A percentile compares a stretch with the other conserved stretches of the same genome.
Conservation (phyloP, 2,797 vertebrate genomes). For the Oreochromis mossambicus region DNA sequence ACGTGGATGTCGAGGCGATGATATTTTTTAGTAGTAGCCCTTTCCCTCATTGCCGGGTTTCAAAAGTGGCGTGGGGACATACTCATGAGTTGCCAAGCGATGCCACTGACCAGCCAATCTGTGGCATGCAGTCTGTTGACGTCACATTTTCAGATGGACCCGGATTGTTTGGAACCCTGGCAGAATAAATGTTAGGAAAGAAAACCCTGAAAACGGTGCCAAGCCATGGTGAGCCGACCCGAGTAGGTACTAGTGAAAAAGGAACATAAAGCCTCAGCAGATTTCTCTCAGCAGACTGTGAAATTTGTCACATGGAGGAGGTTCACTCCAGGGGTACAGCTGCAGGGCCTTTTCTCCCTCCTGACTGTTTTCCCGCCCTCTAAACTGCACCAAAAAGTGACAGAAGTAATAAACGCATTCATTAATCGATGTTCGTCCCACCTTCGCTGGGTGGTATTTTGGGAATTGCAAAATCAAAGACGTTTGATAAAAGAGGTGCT, state of each 20-base stretch:
- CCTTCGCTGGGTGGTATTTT: slow-evolving; percentile 28
- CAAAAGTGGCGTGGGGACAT: background rate
- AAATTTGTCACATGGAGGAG: slow-evolving; percentile 66
- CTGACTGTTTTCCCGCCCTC: slow-evolving; percentile 37
- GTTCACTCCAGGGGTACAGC: slow-evolving; percentile 51
- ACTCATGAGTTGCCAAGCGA: background rate
- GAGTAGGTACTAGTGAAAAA: background rate
- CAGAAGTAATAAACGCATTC: slow-evolving; percentile 36
- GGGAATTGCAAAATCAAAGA: slow-evolving; percentile 33
- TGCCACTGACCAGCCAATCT: fast-evolving
- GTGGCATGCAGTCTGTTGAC: background rate
- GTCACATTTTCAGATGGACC: background rate
- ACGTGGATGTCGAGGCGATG: no score
- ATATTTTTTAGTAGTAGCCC: background rate
- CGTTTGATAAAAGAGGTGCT: slow-evolving; percentile 19
- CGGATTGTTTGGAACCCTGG: background rate
- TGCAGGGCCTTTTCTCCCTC: slow-evolving; percentile 23
- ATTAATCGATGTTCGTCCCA: slow-evolving; percentile 39
- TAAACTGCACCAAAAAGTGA: slow-evolving; percentile 49
- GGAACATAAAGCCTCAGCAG: slow-evolving; percentile 58
- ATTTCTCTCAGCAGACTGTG: slow-evolving; percentile 63
- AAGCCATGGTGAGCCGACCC: fast-evolving
- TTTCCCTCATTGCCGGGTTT: background rate
- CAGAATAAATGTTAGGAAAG: background rate
- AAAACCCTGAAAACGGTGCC: background rate